phyloP scores from a whole-genome alignment of 2,113 vertebrate species.

The Actenoides hombroni region DNA sequence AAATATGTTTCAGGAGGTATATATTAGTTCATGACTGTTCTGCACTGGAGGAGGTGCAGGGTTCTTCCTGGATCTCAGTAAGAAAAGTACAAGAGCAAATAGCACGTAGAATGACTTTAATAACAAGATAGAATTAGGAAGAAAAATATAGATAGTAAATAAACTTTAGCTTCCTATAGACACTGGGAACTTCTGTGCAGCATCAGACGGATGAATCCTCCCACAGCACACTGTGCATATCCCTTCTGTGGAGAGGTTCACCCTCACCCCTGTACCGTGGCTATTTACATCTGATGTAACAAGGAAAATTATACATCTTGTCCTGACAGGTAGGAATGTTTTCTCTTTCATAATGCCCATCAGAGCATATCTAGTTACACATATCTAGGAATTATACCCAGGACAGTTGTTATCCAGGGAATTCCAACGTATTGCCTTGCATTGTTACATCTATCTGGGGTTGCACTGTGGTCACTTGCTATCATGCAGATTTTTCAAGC shows the following conservation, averaged over 20 bases:
- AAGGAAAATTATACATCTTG: neutral
- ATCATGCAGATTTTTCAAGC: neutral
- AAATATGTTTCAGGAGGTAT: neutral
- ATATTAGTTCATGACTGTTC: neutral
- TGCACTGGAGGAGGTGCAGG: neutral
- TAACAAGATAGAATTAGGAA: neutral
- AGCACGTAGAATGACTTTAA: neutral
- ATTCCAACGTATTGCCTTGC: neutral
- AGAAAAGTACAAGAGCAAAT: neutral
- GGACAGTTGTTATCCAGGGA: neutral
- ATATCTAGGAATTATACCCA: neutral
- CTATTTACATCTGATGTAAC: neutral
- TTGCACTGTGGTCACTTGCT: neutral
- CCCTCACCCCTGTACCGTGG: neutral
- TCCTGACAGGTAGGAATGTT: neutral
- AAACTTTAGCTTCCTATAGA: neutral
- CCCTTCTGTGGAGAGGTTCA: neutral
- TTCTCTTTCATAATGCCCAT: neutral
- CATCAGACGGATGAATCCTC: neutral
- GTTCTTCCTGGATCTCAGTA: neutral
- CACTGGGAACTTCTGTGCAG: neutral
- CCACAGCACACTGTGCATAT: no score
- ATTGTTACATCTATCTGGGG: no score
- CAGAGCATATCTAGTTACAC: neutral
- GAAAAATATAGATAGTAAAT: neutral